A percentile compares a stretch with the other conserved stretches of the same genome.
Conservation (phyloP, 2,888 invertebrate species). For the Lissocephala sabroskyi region DNA sequence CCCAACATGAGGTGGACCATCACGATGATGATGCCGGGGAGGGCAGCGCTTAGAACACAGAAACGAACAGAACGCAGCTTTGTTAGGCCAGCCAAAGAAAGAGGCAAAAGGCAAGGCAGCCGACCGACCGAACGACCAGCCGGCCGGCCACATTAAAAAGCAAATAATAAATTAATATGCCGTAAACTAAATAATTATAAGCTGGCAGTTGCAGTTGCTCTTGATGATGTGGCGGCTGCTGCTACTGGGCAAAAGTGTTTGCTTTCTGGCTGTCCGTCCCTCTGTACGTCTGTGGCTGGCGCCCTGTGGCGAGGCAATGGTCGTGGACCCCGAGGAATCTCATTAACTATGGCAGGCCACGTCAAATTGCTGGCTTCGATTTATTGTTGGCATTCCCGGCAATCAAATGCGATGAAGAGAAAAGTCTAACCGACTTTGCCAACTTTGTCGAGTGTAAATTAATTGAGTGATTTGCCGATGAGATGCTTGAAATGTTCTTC, state of each 20-base stretch:
- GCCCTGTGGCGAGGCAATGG: constrained; percentile 12
- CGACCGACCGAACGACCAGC: no score
- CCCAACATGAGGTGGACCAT: no score
- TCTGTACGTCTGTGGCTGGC: constrained; percentile 28
- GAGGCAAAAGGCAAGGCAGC: constrained; percentile 1
- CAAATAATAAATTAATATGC: constrained; percentile 64
- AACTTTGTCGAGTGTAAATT: constrained; percentile 25
- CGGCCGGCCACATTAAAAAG: constrained; percentile 59
- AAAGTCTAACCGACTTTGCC: no score
- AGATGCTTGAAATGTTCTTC: no score
- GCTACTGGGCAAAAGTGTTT: constrained; percentile 15
- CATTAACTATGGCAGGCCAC: constrained; percentile 38
- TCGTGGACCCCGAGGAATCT: constrained; percentile 42
- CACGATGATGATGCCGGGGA: constrained; percentile 21
- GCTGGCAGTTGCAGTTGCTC: constrained; percentile 32
- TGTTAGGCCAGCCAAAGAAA: constrained; percentile 9
- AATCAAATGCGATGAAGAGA: no score
- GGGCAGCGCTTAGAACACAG: constrained; percentile 16
- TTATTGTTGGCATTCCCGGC: constrained; percentile 3
- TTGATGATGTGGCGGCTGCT: constrained; percentile 38
- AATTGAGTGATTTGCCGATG: constrained; percentile 30
- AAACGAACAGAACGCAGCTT: neutral
- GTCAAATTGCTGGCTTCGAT: constrained; percentile 10
- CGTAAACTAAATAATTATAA: constrained; percentile 62
- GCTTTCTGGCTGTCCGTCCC: constrained; percentile 1